Base-by-base conservation (phyloP, 2,113 vertebrate genomes). In the Oceanodroma tethys region DNA sequence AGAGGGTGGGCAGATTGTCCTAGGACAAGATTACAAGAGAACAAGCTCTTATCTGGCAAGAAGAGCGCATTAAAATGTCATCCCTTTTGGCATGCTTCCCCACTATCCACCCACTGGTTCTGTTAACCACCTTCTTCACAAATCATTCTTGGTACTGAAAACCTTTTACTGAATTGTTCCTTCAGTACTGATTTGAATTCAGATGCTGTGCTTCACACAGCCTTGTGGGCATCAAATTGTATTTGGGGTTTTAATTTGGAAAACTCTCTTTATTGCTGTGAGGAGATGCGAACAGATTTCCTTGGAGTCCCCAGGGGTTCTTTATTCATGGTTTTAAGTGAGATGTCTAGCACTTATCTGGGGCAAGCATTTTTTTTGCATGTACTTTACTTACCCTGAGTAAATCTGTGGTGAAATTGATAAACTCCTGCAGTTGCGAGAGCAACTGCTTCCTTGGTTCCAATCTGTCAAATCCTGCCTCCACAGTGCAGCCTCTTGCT, bases 311-410 rank as follows among this genome's bases (percentile, higher is more conserved):
- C 86, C 81, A 58, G n/a, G 88, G 93, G 9, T 76, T 91, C 70
- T 94, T 85, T 91, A 58, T 80, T 95, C 32, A 21, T 80, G 45
- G 45, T 81, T 95, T 89, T 68, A 85, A 95, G 36, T 72, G 66
- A 90, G 59, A 78, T 93, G 70, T 96, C 96, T 95, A 98, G 98
- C 98, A 98, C 98, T 98, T 98, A 98, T 58, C 66, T 38, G 62
- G 92, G 90, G 93, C 86, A 82, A 96, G 83, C 76, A 7, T 89
- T 92, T 86, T 60, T 75, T 79, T 83, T 89, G 73, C 82, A 52
- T 88, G 66, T 78, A 70, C 53, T 89, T 68, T 86, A 75, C 86
- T 96, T 93, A 79, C 76, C 97, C 96, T 96, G 93, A 95, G 82
- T 93, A 94, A 93, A 97, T 97, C 97, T 98, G 97, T 96, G 94